Percentiles rank a stretch among this genome's conserved stretches.
phyloP scores from a whole-genome alignment of 1,140 invertebrate species.

The Ladona fulva region DNA sequence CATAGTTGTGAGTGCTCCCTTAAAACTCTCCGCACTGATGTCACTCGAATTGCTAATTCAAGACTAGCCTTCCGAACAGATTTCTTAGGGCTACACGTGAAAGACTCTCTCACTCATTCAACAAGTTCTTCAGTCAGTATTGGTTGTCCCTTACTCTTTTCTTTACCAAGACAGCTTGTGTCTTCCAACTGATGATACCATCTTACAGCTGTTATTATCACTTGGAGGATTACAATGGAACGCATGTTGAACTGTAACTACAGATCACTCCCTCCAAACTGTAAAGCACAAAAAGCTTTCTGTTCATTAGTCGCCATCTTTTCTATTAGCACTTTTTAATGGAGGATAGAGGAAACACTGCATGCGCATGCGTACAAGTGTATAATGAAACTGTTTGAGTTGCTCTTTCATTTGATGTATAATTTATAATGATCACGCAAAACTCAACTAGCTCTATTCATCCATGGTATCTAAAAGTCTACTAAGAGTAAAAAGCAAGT shows the following conservation, averaged over 20 bases:
- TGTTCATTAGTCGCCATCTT: neutral
- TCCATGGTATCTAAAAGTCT: too few species aligned
- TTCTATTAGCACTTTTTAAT: neutral
- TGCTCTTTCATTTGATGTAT: too few species aligned
- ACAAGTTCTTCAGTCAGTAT: slow-evolving; percentile 6
- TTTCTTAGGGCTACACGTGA: slow-evolving; percentile 15
- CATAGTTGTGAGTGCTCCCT: neutral
- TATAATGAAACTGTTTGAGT: too few species aligned
- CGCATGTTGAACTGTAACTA: neutral
- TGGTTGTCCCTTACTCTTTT: neutral
- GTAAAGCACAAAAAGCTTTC: neutral
- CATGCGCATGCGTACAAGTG: neutral
- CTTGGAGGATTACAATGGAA: neutral
- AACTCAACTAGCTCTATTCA: too few species aligned
- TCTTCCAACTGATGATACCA: neutral
- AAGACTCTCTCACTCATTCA: slow-evolving; percentile 13
- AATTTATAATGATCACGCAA: too few species aligned
- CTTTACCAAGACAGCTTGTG: neutral
- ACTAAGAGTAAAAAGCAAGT: too few species aligned
- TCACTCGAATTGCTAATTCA: neutral
- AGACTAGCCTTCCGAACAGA: slow-evolving; percentile 16
- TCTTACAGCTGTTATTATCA: neutral
- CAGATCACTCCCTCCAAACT: neutral
- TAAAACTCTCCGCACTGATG: slow-evolving; percentile 1
- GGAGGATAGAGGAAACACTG: neutral